These are phyloP conservation scores for Oxycera nigricornis DNA, from an alignment of 2,888 invertebrate genomes.

Conservation along the genomic window DNA sequence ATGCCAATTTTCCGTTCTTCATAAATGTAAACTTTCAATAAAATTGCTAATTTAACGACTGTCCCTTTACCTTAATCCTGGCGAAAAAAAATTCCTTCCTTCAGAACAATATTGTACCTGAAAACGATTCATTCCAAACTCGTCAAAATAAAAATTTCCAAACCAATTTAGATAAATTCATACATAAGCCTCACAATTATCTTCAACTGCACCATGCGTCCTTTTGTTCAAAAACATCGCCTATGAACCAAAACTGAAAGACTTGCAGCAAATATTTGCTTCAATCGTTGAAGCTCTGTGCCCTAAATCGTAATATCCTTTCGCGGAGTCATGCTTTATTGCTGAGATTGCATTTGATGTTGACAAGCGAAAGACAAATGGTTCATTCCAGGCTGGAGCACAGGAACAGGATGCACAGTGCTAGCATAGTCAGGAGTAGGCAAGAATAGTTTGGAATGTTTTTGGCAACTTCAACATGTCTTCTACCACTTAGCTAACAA, in stretches of 20 bases:
- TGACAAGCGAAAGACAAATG: not conserved
- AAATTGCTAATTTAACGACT: no score
- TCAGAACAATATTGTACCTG: no score
- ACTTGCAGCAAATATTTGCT: conserved; percentile 4
- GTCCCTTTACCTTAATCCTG: no score
- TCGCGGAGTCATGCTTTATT: not conserved
- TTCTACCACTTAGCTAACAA: not conserved
- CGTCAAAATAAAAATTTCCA: no score
- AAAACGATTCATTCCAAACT: no score
- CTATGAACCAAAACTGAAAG: not conserved
- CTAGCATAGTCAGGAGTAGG: no score
- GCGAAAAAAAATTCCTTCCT: no score
- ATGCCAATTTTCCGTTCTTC: no score
- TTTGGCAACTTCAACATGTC: not conserved
- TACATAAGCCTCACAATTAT: no score
- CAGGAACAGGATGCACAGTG: not conserved
- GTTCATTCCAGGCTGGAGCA: not conserved
- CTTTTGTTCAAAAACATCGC: not conserved
- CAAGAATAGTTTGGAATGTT: not conserved
- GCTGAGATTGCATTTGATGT: conserved; percentile 27
- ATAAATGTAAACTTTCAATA: no score
- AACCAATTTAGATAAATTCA: no score
- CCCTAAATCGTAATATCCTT: not conserved
- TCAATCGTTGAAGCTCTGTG: not conserved
- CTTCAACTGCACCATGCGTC: no score